A percentile compares a stretch with the other conserved stretches of the same genome.
Conservation (phyloP, 2,113 vertebrate genomes). For the Canis aureus region DNA sequence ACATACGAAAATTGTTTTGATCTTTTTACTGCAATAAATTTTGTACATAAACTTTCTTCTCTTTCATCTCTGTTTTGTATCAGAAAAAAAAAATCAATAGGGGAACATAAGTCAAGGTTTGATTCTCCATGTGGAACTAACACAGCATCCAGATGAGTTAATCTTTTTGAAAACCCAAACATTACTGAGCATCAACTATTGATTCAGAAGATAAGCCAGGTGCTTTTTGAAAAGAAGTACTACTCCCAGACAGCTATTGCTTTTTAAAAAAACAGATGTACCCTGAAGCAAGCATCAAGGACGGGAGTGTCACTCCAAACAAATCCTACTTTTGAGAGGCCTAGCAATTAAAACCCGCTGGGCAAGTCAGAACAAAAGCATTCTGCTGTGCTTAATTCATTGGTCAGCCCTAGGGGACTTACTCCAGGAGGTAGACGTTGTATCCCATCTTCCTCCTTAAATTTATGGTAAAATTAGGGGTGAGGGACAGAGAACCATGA, state of each 20-base stretch:
- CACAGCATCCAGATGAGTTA: neutral
- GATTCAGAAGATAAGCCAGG: slow-evolving; percentile 35
- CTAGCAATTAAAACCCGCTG: neutral
- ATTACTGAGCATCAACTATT: neutral
- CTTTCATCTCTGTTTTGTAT: slow-evolving; percentile 35
- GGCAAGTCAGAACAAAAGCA: neutral
- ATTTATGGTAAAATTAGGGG: neutral
- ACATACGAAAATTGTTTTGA: slow-evolving; percentile 13
- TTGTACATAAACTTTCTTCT: slow-evolving; percentile 77
- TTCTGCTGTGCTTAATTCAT: neutral
- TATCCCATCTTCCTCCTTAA: neutral
- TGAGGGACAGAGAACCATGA: neutral
- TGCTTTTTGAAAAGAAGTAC: slow-evolving; percentile 25
- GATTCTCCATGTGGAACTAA: neutral
- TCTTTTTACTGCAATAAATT: slow-evolving; percentile 78
- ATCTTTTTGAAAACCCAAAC: slow-evolving; percentile 25
- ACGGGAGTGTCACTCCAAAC: neutral
- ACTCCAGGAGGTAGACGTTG: neutral
- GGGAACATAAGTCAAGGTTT: neutral
- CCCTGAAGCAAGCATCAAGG: neutral
- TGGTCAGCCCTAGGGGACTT: neutral
- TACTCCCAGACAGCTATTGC: neutral
- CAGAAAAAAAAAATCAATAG: neutral
- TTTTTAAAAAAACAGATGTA: neutral
- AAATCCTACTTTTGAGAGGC: neutral